phyloP scores from a whole-genome alignment of 2,113 vertebrate genomes.

The Hyperopisus bebe region DNA sequence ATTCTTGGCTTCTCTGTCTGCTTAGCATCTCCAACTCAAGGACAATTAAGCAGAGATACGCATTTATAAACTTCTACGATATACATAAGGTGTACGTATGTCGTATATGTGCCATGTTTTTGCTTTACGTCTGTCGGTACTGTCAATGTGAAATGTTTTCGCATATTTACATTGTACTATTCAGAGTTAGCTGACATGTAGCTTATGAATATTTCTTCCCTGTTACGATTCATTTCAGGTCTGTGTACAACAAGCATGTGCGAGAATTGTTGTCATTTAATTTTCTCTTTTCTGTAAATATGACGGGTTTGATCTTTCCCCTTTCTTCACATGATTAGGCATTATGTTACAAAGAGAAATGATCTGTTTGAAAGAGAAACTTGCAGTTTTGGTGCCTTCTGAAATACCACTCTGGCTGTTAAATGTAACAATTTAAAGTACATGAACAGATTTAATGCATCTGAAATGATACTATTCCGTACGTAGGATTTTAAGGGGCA shows the following conservation, averaged over 20 bases:
- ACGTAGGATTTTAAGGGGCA: slow-evolving; percentile 69
- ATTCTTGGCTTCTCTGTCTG: slow-evolving; percentile 46
- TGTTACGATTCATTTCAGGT: background rate
- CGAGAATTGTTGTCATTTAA: slow-evolving; percentile 82
- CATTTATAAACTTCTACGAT: slow-evolving; percentile 75
- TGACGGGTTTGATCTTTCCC: slow-evolving; percentile 72
- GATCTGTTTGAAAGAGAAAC: slow-evolving; percentile 43
- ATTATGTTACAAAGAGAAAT: background rate
- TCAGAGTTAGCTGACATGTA: slow-evolving; percentile 82
- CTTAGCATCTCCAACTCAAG: slow-evolving; percentile 36
- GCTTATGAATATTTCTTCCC: slow-evolving; percentile 67
- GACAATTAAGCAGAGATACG: slow-evolving; percentile 35
- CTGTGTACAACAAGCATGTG: slow-evolving; percentile 71
- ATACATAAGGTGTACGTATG: slow-evolving; percentile 84
- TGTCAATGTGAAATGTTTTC: slow-evolving; percentile 88
- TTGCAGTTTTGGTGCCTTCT: slow-evolving; percentile 89
- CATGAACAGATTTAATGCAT: slow-evolving; percentile 81
- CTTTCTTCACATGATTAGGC: slow-evolving; percentile 73
- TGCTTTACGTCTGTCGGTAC: slow-evolving; percentile 77
- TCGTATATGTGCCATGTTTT: slow-evolving; percentile 85
- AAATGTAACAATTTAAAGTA: slow-evolving; percentile 44
- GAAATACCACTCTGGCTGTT: slow-evolving; percentile 58
- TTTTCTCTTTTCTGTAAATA: slow-evolving; percentile 79
- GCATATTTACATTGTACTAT: slow-evolving; percentile 88
- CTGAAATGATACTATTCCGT: slow-evolving; percentile 81